Percentiles rank a stretch among this genome's conserved stretches.
These are phyloP conservation scores for Pomatostomus ruficeps DNA, from an alignment of 2,113 vertebrate species.

Conservation along the genomic window DNA sequence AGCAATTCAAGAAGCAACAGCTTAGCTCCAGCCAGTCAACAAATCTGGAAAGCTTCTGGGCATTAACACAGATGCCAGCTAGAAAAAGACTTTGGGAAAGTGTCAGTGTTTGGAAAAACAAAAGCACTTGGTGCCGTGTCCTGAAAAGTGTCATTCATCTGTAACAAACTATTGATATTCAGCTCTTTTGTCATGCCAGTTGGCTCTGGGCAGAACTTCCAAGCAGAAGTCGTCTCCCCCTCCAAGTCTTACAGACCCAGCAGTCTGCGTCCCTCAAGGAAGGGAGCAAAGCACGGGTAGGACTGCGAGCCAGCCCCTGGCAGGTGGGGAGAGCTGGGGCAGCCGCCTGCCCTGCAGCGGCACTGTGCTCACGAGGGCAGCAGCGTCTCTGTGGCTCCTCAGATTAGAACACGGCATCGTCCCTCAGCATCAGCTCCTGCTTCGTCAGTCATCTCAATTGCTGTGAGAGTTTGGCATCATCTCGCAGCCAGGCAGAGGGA, in stretches of 20 bases:
- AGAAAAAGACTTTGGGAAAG: background rate
- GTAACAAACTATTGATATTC: background rate
- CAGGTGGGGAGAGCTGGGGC: background rate
- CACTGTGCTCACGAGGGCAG: background rate
- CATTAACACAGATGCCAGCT: background rate
- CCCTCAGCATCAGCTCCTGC: background rate
- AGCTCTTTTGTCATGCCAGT: background rate
- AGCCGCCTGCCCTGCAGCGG: background rate
- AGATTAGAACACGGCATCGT: background rate
- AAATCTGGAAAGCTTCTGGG: background rate
- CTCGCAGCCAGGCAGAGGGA: background rate
- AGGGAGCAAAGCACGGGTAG: background rate
- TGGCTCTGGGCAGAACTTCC: background rate
- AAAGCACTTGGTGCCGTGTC: background rate
- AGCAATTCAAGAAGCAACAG: background rate
- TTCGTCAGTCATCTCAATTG: background rate
- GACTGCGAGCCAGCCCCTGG: background rate
- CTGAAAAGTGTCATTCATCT: constrained; percentile 19
- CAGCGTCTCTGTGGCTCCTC: background rate
- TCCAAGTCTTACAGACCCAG: background rate
- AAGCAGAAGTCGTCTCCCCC: background rate
- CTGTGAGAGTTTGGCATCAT: background rate
- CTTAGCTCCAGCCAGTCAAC: background rate
- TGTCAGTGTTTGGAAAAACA: background rate
- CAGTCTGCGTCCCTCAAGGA: background rate